Evolutionary conservation across 2,888 invertebrate genomes (phyloP).

Genomic region (Candidula unifasciata): DNA sequence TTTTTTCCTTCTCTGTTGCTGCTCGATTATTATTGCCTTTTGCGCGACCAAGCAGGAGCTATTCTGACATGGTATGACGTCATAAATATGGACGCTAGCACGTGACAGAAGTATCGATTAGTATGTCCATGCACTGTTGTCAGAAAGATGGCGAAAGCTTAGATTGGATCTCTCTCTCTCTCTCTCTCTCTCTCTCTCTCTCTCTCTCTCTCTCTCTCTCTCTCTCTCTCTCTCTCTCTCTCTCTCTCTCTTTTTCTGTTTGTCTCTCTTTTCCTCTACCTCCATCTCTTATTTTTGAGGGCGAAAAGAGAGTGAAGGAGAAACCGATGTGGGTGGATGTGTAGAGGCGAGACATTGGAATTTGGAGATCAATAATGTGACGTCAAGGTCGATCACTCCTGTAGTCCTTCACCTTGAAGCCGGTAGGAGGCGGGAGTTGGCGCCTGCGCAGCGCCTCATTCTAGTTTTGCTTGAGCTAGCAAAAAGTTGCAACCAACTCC

Average conservation of each 20-base stretch:
- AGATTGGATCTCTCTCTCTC: no score
- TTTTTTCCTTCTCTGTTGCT: no score
- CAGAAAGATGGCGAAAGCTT: background rate
- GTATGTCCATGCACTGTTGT: background rate
- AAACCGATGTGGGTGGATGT: background rate
- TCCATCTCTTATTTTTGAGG: no score
- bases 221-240: no score
- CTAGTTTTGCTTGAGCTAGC: no score
- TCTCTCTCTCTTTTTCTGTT: no score
- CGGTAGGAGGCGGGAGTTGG: background rate
- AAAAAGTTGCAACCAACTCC: no score
- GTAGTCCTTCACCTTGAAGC: background rate
- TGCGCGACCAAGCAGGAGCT: background rate
- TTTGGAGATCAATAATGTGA: background rate
- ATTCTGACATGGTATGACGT: background rate
- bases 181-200: no score
- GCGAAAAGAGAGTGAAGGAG: background rate
- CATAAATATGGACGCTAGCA: background rate
- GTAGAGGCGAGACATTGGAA: background rate
- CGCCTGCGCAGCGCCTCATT: background rate
- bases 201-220: no score
- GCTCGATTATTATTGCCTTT: background rate
- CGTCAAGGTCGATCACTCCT: background rate
- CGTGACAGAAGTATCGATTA: background rate
- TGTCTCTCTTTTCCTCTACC: no score